Conservation (phyloP, 2,888 invertebrate genomes). For the Aleiodes alternator region DNA sequence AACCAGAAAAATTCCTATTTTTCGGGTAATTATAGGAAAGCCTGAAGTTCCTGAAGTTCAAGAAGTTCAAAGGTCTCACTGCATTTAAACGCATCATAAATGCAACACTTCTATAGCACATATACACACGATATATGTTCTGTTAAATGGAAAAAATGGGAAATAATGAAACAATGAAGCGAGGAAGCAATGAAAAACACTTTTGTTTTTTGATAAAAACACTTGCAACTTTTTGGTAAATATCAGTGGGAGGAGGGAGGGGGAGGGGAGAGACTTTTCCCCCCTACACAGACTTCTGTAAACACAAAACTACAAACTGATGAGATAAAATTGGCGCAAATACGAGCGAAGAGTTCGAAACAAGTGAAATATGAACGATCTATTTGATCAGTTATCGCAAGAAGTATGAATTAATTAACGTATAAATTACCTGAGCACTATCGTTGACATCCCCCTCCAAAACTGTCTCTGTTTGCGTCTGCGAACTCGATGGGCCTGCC, state of each 20-base stretch:
- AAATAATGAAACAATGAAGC: neutral
- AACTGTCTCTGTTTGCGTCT: constrained; percentile 71
- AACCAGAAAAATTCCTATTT: constrained; percentile 27
- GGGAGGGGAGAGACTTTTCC: too few species aligned
- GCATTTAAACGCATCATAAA: neutral
- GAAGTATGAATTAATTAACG: constrained; percentile 20
- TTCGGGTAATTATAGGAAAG: constrained; percentile 5
- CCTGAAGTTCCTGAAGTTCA: neutral
- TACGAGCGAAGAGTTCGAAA: too few species aligned
- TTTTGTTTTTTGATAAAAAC: neutral
- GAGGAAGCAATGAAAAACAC: too few species aligned
- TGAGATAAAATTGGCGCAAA: too few species aligned
- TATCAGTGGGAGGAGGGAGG: too few species aligned
- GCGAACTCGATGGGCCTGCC: constrained; percentile 67
- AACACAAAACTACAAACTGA: too few species aligned
- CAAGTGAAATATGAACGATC: neutral
- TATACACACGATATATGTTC: neutral
- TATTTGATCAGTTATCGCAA: neutral
- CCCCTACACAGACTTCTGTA: too few species aligned
- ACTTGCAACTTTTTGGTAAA: neutral
- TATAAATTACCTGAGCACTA: constrained; percentile 65
- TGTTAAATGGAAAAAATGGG: neutral
- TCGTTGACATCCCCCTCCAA: constrained; percentile 66
- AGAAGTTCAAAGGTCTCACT: neutral
- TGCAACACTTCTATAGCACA: neutral